Evolutionary conservation across 2,113 vertebrate species (phyloP).

Genomic region (Neoarius graeffei): DNA sequence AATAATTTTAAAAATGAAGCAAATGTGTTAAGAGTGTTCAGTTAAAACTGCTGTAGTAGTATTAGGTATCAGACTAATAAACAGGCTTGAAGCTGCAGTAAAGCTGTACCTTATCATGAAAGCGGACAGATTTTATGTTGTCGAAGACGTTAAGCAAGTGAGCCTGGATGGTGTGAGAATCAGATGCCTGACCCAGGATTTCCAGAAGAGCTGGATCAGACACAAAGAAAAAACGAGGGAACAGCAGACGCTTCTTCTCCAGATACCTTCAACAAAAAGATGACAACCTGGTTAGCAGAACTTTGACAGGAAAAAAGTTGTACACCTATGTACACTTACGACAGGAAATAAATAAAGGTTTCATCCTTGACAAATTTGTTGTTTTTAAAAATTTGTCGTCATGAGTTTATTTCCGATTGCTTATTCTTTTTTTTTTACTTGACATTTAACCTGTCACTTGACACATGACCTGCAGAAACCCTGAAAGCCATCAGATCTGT

Average conservation of each 20-base stretch:
- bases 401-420: not conserved
- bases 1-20: not conserved
- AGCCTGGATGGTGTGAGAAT: slow-evolving; percentile 92
- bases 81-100: not conserved
- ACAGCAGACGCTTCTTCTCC: slow-evolving; percentile 92
- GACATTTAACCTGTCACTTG: not conserved
- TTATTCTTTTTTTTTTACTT: slow-evolving; percentile 45
- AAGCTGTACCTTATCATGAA: slow-evolving; percentile 85
- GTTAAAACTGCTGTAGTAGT: not conserved
- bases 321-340: not conserved
- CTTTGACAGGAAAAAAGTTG: not conserved
- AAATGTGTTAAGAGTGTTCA: not conserved
- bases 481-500: not conserved
- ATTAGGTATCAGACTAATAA: not conserved
- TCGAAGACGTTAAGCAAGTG: slow-evolving; percentile 95
- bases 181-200: slow-evolving; percentile 95
- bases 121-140: slow-evolving; percentile 88
- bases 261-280: slow-evolving; percentile 78
- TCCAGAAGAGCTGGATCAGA: slow-evolving; percentile 94
- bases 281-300: not conserved
- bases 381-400: not conserved
- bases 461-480: no score
- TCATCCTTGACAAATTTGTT: no score
- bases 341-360: no score
- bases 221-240: slow-evolving; percentile 97